Conservation (phyloP, 2,113 vertebrate species). For the Anthoscopus minutus region DNA sequence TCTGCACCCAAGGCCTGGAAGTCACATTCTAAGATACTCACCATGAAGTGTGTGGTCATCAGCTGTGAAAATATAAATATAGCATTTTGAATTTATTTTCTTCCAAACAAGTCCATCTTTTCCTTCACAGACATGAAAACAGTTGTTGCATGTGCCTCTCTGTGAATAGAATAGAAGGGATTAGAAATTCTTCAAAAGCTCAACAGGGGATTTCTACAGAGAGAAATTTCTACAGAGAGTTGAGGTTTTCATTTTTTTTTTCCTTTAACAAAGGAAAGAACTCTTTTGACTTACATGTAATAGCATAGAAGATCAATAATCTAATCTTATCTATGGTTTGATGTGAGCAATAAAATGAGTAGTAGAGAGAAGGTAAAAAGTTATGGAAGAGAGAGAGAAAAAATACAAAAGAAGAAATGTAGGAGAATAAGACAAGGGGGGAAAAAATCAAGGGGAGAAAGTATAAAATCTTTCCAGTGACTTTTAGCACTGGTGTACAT, state of each 20-base stretch:
- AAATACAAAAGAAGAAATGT: background rate
- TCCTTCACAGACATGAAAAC: background rate
- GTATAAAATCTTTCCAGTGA: background rate
- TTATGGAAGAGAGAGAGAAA: background rate
- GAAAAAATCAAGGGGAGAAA: background rate
- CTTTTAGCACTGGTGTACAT: background rate
- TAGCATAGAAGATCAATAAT: background rate
- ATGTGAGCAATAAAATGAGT: background rate
- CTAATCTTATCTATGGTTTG: background rate
- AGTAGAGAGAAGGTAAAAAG: background rate
- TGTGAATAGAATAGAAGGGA: background rate
- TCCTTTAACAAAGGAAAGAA: background rate
- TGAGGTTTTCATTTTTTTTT: rapidly evolving
- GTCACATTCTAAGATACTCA: background rate
- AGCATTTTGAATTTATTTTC: background rate
- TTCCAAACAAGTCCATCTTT: background rate
- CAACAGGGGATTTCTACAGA: background rate
- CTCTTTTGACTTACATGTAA: background rate
- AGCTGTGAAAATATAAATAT: background rate
- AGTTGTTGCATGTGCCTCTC: background rate
- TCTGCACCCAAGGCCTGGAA: background rate
- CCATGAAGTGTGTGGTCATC: background rate
- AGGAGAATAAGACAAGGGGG: background rate
- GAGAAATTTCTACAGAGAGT: background rate
- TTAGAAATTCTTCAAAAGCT: background rate